Percentiles rank a stretch among this genome's conserved stretches.
Conservation (phyloP, 1,140 invertebrate genomes). For the Phenacoccus solenopsis region DNA sequence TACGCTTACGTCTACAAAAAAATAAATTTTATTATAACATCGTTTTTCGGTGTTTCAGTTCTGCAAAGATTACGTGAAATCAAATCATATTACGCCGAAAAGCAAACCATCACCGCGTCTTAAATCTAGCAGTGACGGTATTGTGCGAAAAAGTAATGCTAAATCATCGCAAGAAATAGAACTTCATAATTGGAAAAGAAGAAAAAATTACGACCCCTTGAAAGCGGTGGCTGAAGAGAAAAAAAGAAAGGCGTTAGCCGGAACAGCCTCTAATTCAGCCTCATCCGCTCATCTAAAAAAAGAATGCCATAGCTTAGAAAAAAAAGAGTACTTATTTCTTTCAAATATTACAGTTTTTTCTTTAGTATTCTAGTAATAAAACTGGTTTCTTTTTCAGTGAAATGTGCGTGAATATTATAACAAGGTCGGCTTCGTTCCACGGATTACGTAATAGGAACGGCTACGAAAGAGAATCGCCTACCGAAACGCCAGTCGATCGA, state of each 20-base stretch:
- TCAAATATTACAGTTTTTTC: no score
- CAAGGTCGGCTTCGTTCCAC: background rate
- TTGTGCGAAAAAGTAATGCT: background rate
- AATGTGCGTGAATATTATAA: background rate
- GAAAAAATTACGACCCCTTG: constrained; percentile 82
- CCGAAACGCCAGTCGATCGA: background rate
- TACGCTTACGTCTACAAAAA: background rate
- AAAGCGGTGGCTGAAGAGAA: constrained; percentile 66
- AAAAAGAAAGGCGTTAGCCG: constrained; percentile 27
- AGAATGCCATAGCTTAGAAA: background rate
- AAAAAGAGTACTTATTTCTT: background rate
- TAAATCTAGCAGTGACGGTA: background rate
- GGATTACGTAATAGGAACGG: background rate
- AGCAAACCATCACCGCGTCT: background rate
- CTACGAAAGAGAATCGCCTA: background rate
- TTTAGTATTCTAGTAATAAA: background rate
- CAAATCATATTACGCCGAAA: background rate
- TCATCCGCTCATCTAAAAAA: background rate
- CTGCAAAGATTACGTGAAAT: background rate
- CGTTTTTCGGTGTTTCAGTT: background rate
- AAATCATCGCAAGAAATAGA: constrained; percentile 48
- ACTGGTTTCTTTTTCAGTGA: background rate
- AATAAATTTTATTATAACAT: no score
- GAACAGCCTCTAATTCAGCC: background rate
- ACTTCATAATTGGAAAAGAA: constrained; percentile 80